Evolutionary conservation across 2,797 vertebrate species (phyloP), one percentile per base, ranked within the genome.

Genomic region (Hyperoplus immaculatus): DNA sequence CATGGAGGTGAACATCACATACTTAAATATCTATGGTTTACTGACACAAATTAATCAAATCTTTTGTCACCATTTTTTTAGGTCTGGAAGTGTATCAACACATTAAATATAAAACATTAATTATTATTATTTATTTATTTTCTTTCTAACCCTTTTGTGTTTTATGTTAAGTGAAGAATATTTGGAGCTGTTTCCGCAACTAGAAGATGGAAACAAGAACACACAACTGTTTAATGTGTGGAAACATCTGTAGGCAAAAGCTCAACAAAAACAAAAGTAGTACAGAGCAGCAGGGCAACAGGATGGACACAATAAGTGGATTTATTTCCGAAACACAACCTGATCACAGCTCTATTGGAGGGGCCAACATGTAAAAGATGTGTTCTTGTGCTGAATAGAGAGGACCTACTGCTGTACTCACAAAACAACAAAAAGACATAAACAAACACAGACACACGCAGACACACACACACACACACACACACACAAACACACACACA

Each of bases 401-500:
- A 36, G 38, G 42, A 38, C 11, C 73, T 41, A 5, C 57, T 59
- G 41, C 14, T 49, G 39, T 18, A 29, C 53, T 39, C 10, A 13
- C 54, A 64, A 39, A 38, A 57, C 5, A 36, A 9, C 3, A 10
- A 12, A 8, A 11, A 69, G 21, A 7, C 21, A 49, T 12, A 16
- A n/a, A 45, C 8, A 29, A 29, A 29, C 29, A 29, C 29, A 29
- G 29, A 29, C 29, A 29, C 29, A 29, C 29, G 29, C 29, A 67
- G 8, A 60, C 10, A 68, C 63, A 47, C 71, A 39, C 8, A 3
- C 29, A 29, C 29, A 29, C 29, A 67, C 42, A 63, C 45, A 45
- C 47, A 69, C 69, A 72, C 14, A 70, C 61, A 76, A 21, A 57
- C 42, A 58, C 15, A 45, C 53, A 70, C 16, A 60, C 78, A 63